Percentiles rank a stretch among this genome's conserved stretches.
These are phyloP conservation scores for Standfussiana lucernea DNA, from an alignment of 2,888 invertebrate genomes.

Conservation along the genomic window DNA sequence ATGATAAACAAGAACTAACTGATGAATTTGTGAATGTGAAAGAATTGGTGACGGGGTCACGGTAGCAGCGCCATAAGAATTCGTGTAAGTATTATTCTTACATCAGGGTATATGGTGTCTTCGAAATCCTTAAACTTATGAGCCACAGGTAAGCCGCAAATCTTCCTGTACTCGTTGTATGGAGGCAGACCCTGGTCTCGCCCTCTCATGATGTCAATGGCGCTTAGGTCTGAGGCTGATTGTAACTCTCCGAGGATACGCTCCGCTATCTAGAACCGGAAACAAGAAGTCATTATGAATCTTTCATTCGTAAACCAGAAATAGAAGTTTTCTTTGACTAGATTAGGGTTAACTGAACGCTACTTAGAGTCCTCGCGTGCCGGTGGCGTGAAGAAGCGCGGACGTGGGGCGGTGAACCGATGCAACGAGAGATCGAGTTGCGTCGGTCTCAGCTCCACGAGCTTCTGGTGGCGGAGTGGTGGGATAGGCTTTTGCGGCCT, in stretches of 20 bases:
- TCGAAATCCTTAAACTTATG: conserved; percentile 93
- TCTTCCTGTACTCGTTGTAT: conserved; percentile 95
- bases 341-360: no score
- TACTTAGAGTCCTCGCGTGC: no score
- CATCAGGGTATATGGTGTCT: conserved; percentile 91
- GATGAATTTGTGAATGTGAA: neutral
- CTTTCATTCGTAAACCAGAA: neutral
- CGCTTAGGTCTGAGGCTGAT: conserved; percentile 71
- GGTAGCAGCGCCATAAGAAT: neutral
- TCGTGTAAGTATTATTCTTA: conserved; percentile 40
- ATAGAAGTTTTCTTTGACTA: neutral
- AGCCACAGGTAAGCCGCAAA: conserved; percentile 94
- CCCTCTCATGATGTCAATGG: conserved; percentile 82
- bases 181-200: conserved; percentile 96
- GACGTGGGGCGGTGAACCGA: no score
- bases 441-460: no score
- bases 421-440: no score
- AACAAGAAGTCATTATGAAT: neutral
- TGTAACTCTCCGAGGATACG: conserved; percentile 67
- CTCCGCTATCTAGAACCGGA: conserved; percentile 68
- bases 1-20: neutral
- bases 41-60: neutral
- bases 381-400: no score
- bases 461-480: no score
- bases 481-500: no score